Conservation (phyloP, 2,797 vertebrate genomes). For the Pitangus sulphuratus region DNA sequence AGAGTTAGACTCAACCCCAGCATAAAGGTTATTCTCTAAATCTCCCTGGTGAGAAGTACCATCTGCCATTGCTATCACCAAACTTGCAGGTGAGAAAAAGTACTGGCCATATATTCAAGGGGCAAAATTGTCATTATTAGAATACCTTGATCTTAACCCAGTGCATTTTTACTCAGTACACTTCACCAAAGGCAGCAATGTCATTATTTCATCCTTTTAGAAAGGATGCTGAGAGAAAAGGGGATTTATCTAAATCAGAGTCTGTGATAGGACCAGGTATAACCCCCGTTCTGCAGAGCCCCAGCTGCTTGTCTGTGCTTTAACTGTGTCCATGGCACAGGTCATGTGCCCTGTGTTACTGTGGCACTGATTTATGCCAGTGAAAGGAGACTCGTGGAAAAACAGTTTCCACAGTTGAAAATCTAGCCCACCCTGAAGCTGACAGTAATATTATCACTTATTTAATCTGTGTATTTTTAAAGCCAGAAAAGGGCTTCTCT, state of each 20-base stretch:
- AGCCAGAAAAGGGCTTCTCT: neutral
- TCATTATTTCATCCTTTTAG: neutral
- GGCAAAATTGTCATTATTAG: neutral
- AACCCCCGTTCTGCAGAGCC: neutral
- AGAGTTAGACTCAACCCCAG: neutral
- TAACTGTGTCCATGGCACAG: neutral
- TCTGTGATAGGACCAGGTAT: neutral
- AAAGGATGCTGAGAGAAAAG: neutral
- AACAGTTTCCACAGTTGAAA: neutral
- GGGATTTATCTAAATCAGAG: neutral
- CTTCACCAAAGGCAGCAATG: neutral
- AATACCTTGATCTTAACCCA: neutral
- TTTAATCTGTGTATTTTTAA: neutral
- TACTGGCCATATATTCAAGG: neutral
- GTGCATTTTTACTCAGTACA: neutral
- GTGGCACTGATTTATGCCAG: neutral
- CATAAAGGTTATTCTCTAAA: neutral
- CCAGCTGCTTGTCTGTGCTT: neutral
- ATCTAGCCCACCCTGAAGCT: neutral
- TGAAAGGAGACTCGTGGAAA: neutral
- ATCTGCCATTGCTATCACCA: neutral
- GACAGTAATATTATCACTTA: neutral
- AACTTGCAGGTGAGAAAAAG: neutral
- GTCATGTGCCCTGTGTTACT: rapidly evolving
- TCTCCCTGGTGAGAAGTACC: neutral